Percentiles rank a stretch among this genome's conserved stretches.
phyloP scores from a whole-genome alignment of 2,797 vertebrate species.

The Pyrocephalus nanus region DNA sequence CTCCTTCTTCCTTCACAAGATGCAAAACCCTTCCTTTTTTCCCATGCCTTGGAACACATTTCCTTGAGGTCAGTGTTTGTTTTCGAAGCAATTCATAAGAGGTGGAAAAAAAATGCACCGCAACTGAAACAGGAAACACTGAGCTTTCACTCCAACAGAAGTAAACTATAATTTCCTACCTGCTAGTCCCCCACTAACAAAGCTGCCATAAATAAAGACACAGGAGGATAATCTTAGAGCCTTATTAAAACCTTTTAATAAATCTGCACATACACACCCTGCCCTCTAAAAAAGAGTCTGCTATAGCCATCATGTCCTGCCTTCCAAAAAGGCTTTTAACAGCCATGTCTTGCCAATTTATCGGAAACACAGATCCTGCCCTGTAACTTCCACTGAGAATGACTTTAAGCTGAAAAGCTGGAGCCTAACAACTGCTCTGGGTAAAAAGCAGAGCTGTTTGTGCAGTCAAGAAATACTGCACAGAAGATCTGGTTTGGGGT shows the following conservation, averaged over 20 bases:
- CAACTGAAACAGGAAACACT: constrained; percentile 5
- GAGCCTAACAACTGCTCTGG: background rate
- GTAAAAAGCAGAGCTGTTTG: background rate
- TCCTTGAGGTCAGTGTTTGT: constrained; percentile 33
- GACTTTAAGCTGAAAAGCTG: background rate
- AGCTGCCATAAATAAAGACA: background rate
- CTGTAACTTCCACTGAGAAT: background rate
- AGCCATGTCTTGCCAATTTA: background rate
- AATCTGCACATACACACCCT: background rate
- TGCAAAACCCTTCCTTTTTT: constrained; percentile 34
- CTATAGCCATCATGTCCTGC: background rate
- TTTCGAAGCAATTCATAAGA: background rate
- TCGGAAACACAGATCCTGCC: background rate
- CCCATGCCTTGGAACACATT: constrained; percentile 37
- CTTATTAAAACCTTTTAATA: background rate
- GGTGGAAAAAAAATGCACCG: background rate
- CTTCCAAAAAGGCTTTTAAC: background rate
- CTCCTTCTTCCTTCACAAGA: constrained; percentile 26
- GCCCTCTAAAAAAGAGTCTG: background rate
- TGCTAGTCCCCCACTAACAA: background rate
- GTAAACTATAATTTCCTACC: background rate
- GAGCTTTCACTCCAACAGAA: constrained; percentile 13
- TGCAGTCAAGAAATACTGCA: background rate
- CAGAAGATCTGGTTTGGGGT: background rate
- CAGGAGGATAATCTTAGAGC: background rate